Evolutionary conservation across 2,113 vertebrate species (phyloP).

Genomic region (Cebus imitator): DNA sequence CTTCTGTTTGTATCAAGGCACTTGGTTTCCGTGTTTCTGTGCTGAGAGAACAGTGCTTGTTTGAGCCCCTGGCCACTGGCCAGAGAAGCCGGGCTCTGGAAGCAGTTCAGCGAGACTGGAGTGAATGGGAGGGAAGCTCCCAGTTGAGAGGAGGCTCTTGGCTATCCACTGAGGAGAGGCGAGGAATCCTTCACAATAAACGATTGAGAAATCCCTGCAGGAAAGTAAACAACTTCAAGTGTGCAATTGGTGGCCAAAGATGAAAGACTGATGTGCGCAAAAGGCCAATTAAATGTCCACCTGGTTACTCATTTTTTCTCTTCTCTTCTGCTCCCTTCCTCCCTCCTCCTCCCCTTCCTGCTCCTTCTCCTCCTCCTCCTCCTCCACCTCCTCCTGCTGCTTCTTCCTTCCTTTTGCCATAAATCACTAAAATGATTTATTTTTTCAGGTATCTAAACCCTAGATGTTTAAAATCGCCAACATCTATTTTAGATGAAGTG

Average conservation of each 20-base stretch:
- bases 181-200: not conserved
- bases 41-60: not conserved
- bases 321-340: no score
- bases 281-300: not conserved
- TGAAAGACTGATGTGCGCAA: not conserved
- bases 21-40: not conserved
- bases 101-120: not conserved
- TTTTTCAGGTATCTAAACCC: not conserved
- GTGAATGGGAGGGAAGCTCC: not conserved
- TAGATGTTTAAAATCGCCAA: not conserved
- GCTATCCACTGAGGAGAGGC: not conserved
- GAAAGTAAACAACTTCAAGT: not conserved
- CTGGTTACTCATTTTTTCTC: not conserved
- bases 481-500: not conserved
- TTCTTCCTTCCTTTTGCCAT: not conserved
- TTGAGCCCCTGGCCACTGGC: not conserved
- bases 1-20: not conserved
- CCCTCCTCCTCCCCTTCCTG: not conserved
- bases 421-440: not conserved
- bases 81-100: not conserved
- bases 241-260: not conserved
- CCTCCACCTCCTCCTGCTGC: not conserved
- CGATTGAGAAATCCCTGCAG: not conserved
- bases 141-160: not conserved
- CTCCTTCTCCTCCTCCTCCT: not conserved